These are phyloP conservation scores for Epizoanthus scotinus DNA, from an alignment of 92 coral and sea anemone genomes.

Conservation along the genomic window DNA sequence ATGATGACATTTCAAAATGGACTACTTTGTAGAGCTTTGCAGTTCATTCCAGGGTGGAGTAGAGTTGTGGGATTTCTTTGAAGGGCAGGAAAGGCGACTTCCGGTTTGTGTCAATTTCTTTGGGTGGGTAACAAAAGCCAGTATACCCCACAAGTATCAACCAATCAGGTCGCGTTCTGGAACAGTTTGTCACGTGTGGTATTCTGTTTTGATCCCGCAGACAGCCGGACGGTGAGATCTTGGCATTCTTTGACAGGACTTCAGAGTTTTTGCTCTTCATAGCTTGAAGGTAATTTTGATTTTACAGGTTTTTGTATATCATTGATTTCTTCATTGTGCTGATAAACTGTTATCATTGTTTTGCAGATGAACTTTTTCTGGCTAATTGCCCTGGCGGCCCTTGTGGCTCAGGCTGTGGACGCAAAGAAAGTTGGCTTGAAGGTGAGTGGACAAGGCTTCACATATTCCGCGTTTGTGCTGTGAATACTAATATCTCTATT, in stretches of 20 bases:
- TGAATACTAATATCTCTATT: too few species aligned
- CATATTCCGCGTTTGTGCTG: too few species aligned
- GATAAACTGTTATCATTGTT: neutral
- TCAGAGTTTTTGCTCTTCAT: neutral
- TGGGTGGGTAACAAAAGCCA: slow-evolving; percentile 36
- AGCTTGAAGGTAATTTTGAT: slow-evolving; percentile 21
- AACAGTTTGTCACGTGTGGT: slow-evolving; percentile 16
- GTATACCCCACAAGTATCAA: neutral
- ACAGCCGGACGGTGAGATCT: neutral
- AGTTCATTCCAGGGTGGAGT: too few species aligned
- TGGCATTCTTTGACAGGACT: slow-evolving; percentile 31
- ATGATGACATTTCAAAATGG: too few species aligned
- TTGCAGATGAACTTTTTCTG: slow-evolving; percentile 54
- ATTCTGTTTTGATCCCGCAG: slow-evolving; percentile 19
- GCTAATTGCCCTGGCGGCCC: slow-evolving; percentile 35
- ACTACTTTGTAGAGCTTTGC: too few species aligned
- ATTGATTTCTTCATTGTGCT: neutral
- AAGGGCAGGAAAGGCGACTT: slow-evolving; percentile 26
- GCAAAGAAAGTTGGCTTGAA: slow-evolving; percentile 47
- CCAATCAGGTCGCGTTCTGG: slow-evolving; percentile 21
- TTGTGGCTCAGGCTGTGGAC: slow-evolving; percentile 42
- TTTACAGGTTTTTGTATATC: neutral
- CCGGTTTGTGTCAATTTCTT: slow-evolving; percentile 25
- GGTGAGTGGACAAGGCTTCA: slow-evolving; percentile 1
- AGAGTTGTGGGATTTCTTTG: slow-evolving; percentile 22